phyloP scores from a whole-genome alignment of 2,888 invertebrate genomes.

The Xestia rhomboidea region DNA sequence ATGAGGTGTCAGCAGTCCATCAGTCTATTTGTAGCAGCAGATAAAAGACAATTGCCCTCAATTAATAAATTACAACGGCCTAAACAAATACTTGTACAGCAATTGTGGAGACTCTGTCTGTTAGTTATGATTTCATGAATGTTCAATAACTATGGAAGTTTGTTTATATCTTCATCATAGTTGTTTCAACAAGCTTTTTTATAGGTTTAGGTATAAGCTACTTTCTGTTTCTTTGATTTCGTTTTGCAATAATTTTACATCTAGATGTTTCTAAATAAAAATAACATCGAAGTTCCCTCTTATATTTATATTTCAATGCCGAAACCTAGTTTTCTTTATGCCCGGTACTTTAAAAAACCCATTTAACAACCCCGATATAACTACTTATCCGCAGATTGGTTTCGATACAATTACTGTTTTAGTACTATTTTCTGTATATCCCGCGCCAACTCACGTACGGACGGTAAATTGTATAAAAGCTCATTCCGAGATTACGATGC shows the following conservation, averaged over 20 bases:
- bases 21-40: conserved; percentile 17
- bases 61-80: conserved; percentile 55
- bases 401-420: conserved; percentile 75
- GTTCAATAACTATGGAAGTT: not conserved
- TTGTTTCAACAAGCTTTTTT: not conserved
- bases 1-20: conserved; percentile 4
- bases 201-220: not conserved
- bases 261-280: not conserved
- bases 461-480: conserved; percentile 84
- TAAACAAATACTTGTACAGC: conserved; percentile 51
- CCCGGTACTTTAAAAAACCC: conserved; percentile 26
- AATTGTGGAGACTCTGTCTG: conserved; percentile 14
- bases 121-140: conserved; percentile 15
- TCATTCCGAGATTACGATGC: conserved; percentile 80
- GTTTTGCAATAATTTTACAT: not conserved
- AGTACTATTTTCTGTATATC: conserved; percentile 70
- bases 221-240: not conserved
- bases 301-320: not conserved
- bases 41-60: conserved; percentile 52
- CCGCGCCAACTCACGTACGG: conserved; percentile 84
- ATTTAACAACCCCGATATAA: conserved; percentile 37
- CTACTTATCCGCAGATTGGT: conserved; percentile 56
- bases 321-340: conserved; percentile 10
- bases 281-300: not conserved
- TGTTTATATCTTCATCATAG: not conserved